Conservation (phyloP, 2,888 invertebrate species). For the Gnatocerus cornutus region DNA sequence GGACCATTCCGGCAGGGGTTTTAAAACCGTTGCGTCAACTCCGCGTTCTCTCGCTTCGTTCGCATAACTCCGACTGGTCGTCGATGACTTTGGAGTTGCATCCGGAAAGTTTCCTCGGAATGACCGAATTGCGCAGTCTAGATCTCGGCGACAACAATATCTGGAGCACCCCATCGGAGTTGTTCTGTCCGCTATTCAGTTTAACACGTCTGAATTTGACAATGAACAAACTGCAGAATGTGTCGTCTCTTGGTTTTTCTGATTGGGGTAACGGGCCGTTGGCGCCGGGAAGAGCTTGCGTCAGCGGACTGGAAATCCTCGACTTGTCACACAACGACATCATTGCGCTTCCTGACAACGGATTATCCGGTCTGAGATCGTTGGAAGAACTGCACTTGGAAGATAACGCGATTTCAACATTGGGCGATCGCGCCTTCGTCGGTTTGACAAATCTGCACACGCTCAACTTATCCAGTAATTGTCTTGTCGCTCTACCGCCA, state of each 20-base stretch:
- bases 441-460: constrained; percentile 80
- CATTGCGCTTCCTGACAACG: constrained; percentile 80
- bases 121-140: constrained; percentile 79
- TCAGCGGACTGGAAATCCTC: constrained; percentile 79
- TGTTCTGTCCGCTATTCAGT: constrained; percentile 82
- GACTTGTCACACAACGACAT: constrained; percentile 86
- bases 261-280: constrained; percentile 81
- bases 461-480: constrained; percentile 87
- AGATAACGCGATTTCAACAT: constrained; percentile 83
- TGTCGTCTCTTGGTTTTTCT: constrained; percentile 83
- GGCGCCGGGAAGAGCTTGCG: constrained; percentile 77
- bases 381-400: constrained; percentile 82
- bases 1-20: constrained; percentile 81
- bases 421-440: constrained; percentile 83
- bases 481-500: constrained; percentile 83
- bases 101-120: constrained; percentile 80
- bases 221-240: constrained; percentile 85
- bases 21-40: constrained; percentile 80
- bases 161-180: constrained; percentile 82
- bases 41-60: constrained; percentile 79
- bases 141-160: constrained; percentile 86
- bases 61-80: constrained; percentile 87
- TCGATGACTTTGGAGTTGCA: constrained; percentile 85
- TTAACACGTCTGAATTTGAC: constrained; percentile 83
- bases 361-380: constrained; percentile 80